phyloP scores from a whole-genome alignment of 2,113 vertebrate genomes.

The Dascyllus trimaculatus region DNA sequence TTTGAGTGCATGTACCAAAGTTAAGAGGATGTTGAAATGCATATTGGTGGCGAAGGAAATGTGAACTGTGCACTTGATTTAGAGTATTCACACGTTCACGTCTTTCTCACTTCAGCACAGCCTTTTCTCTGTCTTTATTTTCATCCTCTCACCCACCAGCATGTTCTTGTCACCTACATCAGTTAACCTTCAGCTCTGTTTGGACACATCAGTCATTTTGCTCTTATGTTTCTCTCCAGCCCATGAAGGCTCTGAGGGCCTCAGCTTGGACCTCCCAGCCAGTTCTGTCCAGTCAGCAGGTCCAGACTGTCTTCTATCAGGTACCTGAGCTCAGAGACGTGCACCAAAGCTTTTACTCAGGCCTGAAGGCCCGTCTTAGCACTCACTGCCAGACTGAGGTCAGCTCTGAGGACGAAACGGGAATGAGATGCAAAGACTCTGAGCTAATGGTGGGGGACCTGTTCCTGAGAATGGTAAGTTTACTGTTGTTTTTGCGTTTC shows the following conservation, averaged over 20 bases:
- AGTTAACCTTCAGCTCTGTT: neutral
- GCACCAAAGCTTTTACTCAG: constrained; percentile 77
- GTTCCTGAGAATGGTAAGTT: constrained; percentile 82
- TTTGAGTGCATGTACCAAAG: neutral
- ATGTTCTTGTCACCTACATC: neutral
- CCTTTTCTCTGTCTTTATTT: neutral
- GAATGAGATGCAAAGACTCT: constrained; percentile 3
- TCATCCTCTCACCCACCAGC: neutral
- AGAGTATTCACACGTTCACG: neutral
- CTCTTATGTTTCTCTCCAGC: constrained; percentile 56
- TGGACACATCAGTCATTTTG: accelerated
- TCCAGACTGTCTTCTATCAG: constrained; percentile 85
- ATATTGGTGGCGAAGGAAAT: neutral
- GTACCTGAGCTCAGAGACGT: constrained; percentile 83
- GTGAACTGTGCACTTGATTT: neutral
- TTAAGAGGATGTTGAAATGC: neutral
- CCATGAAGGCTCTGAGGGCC: constrained; percentile 84
- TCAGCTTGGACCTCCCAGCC: constrained; percentile 86
- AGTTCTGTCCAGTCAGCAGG: constrained; percentile 78
- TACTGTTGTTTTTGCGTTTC: neutral
- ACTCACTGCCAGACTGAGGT: constrained; percentile 10
- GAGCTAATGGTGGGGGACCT: constrained; percentile 80
- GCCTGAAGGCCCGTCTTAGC: constrained; percentile 70
- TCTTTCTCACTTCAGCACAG: neutral
- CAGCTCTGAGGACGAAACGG: neutral